Conservation (phyloP, 2,888 invertebrate genomes). For the Cremastinae sp. region DNA sequence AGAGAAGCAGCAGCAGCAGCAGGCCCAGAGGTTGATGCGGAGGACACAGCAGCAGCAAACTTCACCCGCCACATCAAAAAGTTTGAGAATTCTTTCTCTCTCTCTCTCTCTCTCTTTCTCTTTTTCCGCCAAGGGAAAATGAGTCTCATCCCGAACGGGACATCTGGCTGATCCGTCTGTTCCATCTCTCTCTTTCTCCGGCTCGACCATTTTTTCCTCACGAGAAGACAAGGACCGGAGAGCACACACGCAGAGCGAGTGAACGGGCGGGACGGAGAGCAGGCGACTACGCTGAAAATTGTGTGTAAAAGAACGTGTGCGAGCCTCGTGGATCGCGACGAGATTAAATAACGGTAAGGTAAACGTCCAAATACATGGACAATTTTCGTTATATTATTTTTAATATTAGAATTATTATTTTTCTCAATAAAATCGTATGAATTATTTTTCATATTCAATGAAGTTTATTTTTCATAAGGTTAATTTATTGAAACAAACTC, state of each 20-base stretch:
- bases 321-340: slow-evolving; percentile 21
- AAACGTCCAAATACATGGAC: too few species aligned
- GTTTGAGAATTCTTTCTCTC: slow-evolving; percentile 24
- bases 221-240: slow-evolving; percentile 18
- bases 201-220: slow-evolving; percentile 19
- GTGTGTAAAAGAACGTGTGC: slow-evolving; percentile 15
- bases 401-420: too few species aligned
- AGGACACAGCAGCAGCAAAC: slow-evolving; percentile 33
- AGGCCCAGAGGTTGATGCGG: slow-evolving; percentile 5
- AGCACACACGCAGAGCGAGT: slow-evolving; percentile 11
- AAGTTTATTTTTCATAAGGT: too few species aligned
- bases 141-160: slow-evolving; percentile 51
- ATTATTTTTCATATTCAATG: too few species aligned
- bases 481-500: too few species aligned
- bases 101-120: slow-evolving; percentile 13
- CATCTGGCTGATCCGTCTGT: slow-evolving; percentile 57
- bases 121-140: slow-evolving; percentile 39
- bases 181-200: slow-evolving; percentile 9
- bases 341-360: slow-evolving; percentile 54
- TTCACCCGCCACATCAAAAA: slow-evolving; percentile 17
- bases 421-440: background rate
- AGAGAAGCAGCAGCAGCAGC: slow-evolving; percentile 3
- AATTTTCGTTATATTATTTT: too few species aligned
- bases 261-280: slow-evolving; percentile 10
- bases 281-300: slow-evolving; percentile 9